Base-by-base conservation (phyloP, 2,888 invertebrate species). In the Chloromyia formosa region DNA sequence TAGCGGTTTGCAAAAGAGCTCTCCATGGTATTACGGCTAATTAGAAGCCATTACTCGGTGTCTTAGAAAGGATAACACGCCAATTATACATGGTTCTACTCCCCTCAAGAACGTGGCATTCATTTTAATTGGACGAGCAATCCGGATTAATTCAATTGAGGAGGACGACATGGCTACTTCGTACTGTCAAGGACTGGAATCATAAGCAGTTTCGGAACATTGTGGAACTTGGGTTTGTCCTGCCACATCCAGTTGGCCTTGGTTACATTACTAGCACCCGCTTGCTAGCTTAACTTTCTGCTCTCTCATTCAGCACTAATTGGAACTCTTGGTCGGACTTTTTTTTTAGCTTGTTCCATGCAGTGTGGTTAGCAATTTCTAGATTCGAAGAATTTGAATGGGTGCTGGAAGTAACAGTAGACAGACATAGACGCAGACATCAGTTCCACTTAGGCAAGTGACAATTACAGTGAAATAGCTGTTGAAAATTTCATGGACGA, bases 21-120 rank as follows among this genome's bases (percentile, higher is more conserved):
- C 20, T 66, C 45, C 49, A 45, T 66, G 42, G 66, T 45, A 18
- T 45, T 66, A 66, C 45, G 20, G 20, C 66, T 66, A 66, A 66
- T 66, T 66, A 66, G 45, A 20, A 16, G 22, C 49, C 45, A 45
- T 45, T 45, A 66, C 66, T 66, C 22, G 20, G 45, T 66, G 45
- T 66, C 66, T 45, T 14, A n/a, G 22, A 18, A 12, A 20, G 66
- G 66, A 66, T 45, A 45, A 49, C 49, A 49, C 16, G 49, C 49
- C 49, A 49, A 49, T 35, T 35, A 35, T 35, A 7, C 27, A 35
- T 35, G 27, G 27, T 35, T 35, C 49, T 49, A 35, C 27, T 35
- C 27, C 12, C 14, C 49, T 49, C 49, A 1, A n/a, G 49, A 7
- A 35, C 27, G 49, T 49, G 49, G 16, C 16, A 49, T 49, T 49